Conservation (phyloP, 2,113 vertebrate genomes). For the Pristiophorus japonicus region DNA sequence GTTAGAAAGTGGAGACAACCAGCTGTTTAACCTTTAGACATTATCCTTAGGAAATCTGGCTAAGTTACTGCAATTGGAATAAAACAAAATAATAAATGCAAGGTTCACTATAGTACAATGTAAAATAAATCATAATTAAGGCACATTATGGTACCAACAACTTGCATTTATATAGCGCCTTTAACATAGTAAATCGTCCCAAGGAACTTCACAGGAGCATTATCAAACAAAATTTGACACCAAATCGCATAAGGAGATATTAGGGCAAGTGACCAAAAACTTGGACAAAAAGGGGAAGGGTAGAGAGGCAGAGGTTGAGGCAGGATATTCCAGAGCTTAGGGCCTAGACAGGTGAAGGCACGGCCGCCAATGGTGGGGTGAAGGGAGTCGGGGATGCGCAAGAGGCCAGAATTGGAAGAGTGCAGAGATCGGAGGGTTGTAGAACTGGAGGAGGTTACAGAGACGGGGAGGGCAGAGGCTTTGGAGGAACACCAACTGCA, state of each 20-base stretch:
- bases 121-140: conserved; percentile 35
- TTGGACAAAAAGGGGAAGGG: not conserved
- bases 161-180: not conserved
- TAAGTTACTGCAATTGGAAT: conserved; percentile 48
- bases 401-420: not conserved
- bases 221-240: not conserved
- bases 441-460: not conserved
- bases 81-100: conserved; percentile 42
- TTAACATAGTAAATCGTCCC: not conserved
- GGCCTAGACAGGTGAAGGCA: no score
- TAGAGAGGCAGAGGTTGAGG: no score
- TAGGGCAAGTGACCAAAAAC: not conserved
- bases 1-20: conserved; percentile 42
- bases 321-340: not conserved
- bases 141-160: not conserved
- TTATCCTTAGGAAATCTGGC: conserved; percentile 49
- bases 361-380: not conserved
- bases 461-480: not conserved
- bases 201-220: not conserved
- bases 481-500: not conserved
- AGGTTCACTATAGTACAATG: conserved; percentile 38
- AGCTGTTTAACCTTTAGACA: conserved; percentile 57
- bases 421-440: not conserved
- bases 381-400: not conserved
- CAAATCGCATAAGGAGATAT: not conserved